Evolutionary conservation across 2,797 vertebrate genomes (phyloP).

Genomic region (Brachymystax lenok): DNA sequence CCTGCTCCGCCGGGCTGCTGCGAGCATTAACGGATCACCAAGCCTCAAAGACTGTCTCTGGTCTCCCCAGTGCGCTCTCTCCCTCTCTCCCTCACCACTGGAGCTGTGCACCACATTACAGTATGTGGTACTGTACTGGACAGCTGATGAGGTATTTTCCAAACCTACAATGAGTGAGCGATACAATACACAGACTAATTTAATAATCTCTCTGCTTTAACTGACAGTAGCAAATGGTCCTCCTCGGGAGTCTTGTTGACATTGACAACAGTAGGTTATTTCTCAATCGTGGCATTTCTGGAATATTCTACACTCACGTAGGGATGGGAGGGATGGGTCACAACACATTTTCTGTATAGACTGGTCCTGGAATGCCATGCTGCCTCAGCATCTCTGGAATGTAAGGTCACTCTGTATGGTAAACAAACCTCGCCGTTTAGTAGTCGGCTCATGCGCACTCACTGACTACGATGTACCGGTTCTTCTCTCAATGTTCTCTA

Average conservation of each 20-base stretch:
- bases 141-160: background rate
- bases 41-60: background rate
- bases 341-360: too few relatives aligned
- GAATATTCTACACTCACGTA: conserved; percentile 11
- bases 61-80: background rate
- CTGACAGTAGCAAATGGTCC: too few relatives aligned
- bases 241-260: too few relatives aligned
- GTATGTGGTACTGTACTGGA: background rate
- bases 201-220: too few relatives aligned
- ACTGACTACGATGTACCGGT: background rate
- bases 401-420: background rate
- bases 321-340: background rate
- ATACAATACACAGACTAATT: too few relatives aligned
- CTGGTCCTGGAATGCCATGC: background rate
- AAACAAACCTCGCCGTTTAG: background rate
- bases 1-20: background rate
- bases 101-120: background rate
- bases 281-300: conserved; percentile 9
- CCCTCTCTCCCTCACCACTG: background rate
- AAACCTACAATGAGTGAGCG: background rate
- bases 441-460: background rate
- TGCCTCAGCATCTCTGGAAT: background rate
- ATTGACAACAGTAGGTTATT: background rate
- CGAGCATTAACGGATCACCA: background rate
- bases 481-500: background rate